Conservation (phyloP, 2,888 invertebrate genomes). For the Standfussiana lucernea region DNA sequence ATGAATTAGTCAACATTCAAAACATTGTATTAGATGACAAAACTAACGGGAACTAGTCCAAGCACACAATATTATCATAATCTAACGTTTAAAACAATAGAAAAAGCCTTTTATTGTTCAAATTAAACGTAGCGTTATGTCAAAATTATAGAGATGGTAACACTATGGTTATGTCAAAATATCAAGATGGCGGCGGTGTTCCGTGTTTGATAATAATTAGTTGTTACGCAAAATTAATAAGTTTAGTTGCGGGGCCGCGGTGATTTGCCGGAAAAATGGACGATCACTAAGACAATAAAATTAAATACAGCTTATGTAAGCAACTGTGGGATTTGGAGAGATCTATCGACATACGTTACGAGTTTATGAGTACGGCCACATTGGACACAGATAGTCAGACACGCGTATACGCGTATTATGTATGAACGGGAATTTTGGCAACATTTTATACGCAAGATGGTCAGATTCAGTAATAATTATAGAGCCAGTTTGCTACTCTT, state of each 20-base stretch:
- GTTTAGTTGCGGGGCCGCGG: constrained; percentile 59
- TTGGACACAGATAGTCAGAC: constrained; percentile 30
- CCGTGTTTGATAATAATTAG: constrained; percentile 64
- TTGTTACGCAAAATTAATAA: constrained; percentile 66
- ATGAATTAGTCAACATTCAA: constrained; percentile 48
- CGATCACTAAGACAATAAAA: constrained; percentile 55
- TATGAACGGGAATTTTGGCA: constrained; percentile 25
- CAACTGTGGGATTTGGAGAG: constrained; percentile 38
- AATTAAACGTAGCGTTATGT: constrained; percentile 59
- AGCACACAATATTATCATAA: constrained; percentile 63
- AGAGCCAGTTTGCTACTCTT: too few species aligned
- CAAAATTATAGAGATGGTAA: constrained; percentile 59
- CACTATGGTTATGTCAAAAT: constrained; percentile 66
- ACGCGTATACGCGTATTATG: not conserved
- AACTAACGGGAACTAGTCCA: constrained; percentile 66
- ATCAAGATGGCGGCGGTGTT: constrained; percentile 57
- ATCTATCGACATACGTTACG: constrained; percentile 35
- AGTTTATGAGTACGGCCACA: constrained; percentile 18
- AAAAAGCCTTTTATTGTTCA: constrained; percentile 61
- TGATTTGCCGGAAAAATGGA: constrained; percentile 53
- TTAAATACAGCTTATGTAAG: constrained; percentile 58
- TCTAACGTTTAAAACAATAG: constrained; percentile 65
- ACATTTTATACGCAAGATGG: not conserved
- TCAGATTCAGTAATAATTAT: constrained; percentile 2
- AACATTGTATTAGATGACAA: constrained; percentile 63